These are phyloP conservation scores for Dexiosoma caninum DNA, from an alignment of 2,888 invertebrate genomes.

Conservation along the genomic window DNA sequence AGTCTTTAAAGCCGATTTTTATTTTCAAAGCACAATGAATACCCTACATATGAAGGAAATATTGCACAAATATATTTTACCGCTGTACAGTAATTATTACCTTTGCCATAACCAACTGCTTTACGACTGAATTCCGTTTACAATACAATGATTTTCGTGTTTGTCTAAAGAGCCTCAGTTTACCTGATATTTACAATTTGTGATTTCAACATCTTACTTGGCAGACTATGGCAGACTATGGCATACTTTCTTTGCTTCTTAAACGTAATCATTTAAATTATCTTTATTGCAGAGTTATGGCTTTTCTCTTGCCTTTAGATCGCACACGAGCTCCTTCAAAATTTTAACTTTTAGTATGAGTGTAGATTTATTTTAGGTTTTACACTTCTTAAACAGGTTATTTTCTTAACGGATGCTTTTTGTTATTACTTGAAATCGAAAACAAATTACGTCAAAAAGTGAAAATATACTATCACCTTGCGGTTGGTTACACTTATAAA, in stretches of 20 bases:
- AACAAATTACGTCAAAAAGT: slow-evolving; percentile 56
- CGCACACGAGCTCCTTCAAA: background rate
- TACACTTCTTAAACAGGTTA: slow-evolving; percentile 18
- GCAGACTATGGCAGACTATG: background rate
- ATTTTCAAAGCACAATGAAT: background rate
- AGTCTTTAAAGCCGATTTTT: slow-evolving; percentile 21
- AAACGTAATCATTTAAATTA: background rate
- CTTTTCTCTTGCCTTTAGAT: background rate
- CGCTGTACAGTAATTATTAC: slow-evolving; percentile 13
- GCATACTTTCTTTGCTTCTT: background rate
- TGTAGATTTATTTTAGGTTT: background rate
- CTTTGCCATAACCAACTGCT: slow-evolving; percentile 45
- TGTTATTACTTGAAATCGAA: slow-evolving; percentile 1
- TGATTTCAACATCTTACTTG: background rate
- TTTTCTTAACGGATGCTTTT: background rate
- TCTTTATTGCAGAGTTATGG: background rate
- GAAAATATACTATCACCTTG: slow-evolving; percentile 9
- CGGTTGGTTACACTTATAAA: slow-evolving; percentile 24
- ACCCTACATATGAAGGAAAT: background rate
- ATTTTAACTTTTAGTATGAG: background rate
- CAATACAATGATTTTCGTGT: background rate
- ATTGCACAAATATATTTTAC: background rate
- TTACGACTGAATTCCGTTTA: slow-evolving; percentile 33
- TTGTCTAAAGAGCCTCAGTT: background rate
- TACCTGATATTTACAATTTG: background rate